Percentiles rank a stretch among this genome's conserved stretches.
These are phyloP conservation scores for Gasterosteus aculeatus DNA, from an alignment of 2,113 vertebrate genomes.

Conservation along the genomic window DNA sequence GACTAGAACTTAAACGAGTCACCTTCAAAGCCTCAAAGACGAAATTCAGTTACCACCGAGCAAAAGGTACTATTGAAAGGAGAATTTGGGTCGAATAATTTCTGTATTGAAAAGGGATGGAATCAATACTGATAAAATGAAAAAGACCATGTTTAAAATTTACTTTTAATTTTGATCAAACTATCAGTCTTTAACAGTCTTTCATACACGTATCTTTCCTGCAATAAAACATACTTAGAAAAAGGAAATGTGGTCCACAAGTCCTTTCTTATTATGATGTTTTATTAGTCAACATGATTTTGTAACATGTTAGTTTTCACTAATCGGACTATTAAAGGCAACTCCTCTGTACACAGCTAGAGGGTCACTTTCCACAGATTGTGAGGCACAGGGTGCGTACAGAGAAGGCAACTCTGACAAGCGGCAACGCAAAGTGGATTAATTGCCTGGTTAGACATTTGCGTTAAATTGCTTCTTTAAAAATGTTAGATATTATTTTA, in stretches of 20 bases:
- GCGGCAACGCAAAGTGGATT: neutral
- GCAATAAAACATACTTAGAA: neutral
- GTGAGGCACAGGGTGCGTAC: too few species aligned
- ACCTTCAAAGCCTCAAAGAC: constrained; percentile 76
- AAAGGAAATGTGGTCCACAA: neutral
- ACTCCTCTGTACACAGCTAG: neutral
- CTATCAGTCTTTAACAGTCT: too few species aligned
- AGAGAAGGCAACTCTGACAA: neutral
- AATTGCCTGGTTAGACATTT: neutral
- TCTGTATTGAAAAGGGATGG: constrained; percentile 37
- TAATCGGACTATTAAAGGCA: neutral
- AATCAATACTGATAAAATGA: constrained; percentile 42
- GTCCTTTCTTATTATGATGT: neutral
- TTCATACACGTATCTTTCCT: neutral
- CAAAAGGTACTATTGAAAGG: constrained; percentile 51
- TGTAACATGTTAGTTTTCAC: neutral
- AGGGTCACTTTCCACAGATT: neutral
- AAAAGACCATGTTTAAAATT: constrained; percentile 16
- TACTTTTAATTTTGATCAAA: too few species aligned
- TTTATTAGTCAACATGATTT: neutral
- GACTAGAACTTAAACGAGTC: constrained; percentile 78
- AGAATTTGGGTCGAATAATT: too few species aligned
- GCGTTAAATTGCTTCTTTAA: neutral
- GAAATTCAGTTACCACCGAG: constrained; percentile 66
- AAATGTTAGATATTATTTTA: neutral